phyloP scores from a whole-genome alignment of 2,113 vertebrate species.

The Poeciliopsis prolifica region DNA sequence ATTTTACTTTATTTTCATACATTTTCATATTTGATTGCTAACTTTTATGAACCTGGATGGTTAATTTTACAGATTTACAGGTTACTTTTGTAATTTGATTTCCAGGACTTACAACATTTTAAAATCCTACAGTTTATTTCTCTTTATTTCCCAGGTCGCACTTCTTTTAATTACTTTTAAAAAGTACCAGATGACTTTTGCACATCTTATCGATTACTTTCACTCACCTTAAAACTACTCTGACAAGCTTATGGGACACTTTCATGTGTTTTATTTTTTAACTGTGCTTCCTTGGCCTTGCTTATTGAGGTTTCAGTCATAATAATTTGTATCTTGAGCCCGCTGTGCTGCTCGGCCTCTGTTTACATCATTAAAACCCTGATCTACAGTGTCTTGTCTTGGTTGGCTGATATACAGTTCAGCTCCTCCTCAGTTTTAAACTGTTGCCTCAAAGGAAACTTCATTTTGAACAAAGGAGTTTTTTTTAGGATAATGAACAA shows the following conservation, averaged over 20 bases:
- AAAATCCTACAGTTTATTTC: too few relatives aligned
- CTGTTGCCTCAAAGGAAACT: constrained; percentile 20
- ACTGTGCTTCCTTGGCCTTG: background rate
- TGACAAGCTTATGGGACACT: background rate
- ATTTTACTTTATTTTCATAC: background rate
- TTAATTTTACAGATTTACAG: too few relatives aligned
- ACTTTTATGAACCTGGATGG: too few relatives aligned
- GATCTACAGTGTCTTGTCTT: constrained; percentile 37
- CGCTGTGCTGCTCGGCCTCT: constrained; percentile 37
- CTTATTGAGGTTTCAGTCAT: constrained; percentile 15
- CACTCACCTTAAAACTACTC: too few relatives aligned
- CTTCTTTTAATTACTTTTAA: too few relatives aligned
- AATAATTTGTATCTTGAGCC: constrained; percentile 12
- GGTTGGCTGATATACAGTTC: constrained; percentile 26
- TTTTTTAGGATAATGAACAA: constrained; percentile 38
- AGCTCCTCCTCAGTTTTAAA: constrained; percentile 1
- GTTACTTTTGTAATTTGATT: too few relatives aligned
- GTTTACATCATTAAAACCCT: constrained; percentile 50
- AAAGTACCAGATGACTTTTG: too few relatives aligned
- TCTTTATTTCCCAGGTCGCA: too few relatives aligned
- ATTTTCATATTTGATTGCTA: too few relatives aligned
- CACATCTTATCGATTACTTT: too few relatives aligned
- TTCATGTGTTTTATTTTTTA: background rate
- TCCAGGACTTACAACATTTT: too few relatives aligned
- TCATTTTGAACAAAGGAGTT: constrained; percentile 11